A percentile compares a stretch with the other conserved stretches of the same genome.
Evolutionary conservation across 2,888 invertebrate species (phyloP).

Genomic region (Rhopalosiphum nymphaeae): DNA sequence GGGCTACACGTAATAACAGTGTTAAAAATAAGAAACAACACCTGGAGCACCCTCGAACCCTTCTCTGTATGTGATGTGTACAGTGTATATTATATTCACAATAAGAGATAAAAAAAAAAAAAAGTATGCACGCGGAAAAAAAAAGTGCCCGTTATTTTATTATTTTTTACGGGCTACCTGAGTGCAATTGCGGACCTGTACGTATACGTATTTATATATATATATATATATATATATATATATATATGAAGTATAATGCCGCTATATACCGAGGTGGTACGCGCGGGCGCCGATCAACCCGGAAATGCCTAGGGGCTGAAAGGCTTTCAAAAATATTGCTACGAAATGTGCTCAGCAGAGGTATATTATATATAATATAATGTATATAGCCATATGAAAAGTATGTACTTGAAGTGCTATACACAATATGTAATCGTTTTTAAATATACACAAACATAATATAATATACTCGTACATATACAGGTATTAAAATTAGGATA

Average conservation of each 20-base stretch:
- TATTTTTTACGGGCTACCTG: constrained; percentile 13
- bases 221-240: background rate
- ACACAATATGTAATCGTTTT: background rate
- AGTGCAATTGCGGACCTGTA: constrained; percentile 51
- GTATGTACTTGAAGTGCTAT: background rate
- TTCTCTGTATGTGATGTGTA: background rate
- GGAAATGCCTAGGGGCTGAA: constrained; percentile 55
- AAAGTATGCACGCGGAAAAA: constrained; percentile 21
- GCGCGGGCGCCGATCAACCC: constrained; percentile 29
- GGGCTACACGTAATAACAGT: constrained; percentile 59
- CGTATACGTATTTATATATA: background rate
- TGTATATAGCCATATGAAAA: background rate
- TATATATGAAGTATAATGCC: background rate
- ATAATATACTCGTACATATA: background rate
- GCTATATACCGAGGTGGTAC: no score
- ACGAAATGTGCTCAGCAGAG: background rate
- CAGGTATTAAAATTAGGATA: background rate
- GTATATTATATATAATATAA: background rate
- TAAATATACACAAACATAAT: background rate
- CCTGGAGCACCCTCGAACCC: constrained; percentile 65
- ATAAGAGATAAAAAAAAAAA: constrained; percentile 51
- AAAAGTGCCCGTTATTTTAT: constrained; percentile 55
- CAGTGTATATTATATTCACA: background rate
- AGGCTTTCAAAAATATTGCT: constrained; percentile 42
- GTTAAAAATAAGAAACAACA: constrained; percentile 65